Percentiles rank a stretch among this genome's conserved stretches.
Conservation (phyloP, 2,113 vertebrate species). For the Cebidichthys violaceus region DNA sequence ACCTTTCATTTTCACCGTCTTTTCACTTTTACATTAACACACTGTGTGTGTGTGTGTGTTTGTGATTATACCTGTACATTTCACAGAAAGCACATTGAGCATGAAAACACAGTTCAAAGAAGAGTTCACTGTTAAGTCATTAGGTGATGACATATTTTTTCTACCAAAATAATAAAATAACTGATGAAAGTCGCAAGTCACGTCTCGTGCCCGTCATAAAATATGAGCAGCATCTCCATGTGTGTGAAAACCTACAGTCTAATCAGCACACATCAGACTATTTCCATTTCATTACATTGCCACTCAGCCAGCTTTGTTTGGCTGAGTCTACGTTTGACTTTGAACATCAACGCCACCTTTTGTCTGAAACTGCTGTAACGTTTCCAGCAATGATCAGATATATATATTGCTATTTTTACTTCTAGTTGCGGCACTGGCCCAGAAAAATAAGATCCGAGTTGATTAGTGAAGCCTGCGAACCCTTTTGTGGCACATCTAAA, state of each 20-base stretch:
- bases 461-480: constrained; percentile 61
- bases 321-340: constrained; percentile 59
- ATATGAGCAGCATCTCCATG: background rate
- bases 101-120: constrained; percentile 13
- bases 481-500: constrained; percentile 67
- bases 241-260: constrained; percentile 13
- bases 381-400: constrained; percentile 70
- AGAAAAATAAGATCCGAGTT: constrained; percentile 62
- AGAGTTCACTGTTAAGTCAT: constrained; percentile 3
- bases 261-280: constrained; percentile 42
- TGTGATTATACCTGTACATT: background rate
- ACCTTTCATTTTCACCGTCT: background rate
- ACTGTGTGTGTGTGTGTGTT: background rate
- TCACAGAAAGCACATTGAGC: background rate
- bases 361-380: constrained; percentile 63
- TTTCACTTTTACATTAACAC: background rate
- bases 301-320: constrained; percentile 63
- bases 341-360: constrained; percentile 69
- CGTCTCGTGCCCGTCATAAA: background rate
- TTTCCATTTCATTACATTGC: constrained; percentile 57
- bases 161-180: background rate
- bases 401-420: constrained; percentile 77
- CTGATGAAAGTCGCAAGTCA: constrained; percentile 1
- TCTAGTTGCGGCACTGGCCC: constrained; percentile 59
- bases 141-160: background rate